Conservation (phyloP, 2,797 vertebrate genomes). For the Balearica regulorum region DNA sequence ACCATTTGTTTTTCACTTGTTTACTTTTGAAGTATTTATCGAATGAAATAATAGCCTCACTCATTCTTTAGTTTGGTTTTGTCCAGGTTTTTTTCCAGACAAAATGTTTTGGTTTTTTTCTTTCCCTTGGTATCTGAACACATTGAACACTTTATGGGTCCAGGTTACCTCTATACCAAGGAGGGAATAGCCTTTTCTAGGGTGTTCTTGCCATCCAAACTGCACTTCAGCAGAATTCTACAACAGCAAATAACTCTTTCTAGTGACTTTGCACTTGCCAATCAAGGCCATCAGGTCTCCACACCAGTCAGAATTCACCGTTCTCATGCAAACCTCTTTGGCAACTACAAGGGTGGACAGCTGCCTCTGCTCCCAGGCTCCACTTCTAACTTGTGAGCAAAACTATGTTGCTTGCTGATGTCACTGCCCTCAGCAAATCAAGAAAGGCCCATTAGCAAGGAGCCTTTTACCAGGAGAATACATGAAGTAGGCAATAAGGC, state of each 20-base stretch:
- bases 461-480: neutral
- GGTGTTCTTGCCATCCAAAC: neutral
- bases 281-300: neutral
- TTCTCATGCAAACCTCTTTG: neutral
- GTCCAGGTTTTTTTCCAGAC: fast-evolving
- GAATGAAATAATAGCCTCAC: neutral
- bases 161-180: neutral
- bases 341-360: neutral
- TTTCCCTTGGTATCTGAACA: neutral
- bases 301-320: neutral
- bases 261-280: neutral
- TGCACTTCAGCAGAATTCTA: neutral
- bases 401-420: neutral
- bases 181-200: neutral
- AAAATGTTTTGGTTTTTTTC: neutral
- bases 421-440: neutral
- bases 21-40: neutral
- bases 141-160: neutral
- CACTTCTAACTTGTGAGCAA: neutral
- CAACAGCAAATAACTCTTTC: neutral
- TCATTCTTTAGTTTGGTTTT: fast-evolving
- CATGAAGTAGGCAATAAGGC: neutral
- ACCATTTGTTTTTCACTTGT: neutral
- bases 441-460: neutral
- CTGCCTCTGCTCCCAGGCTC: neutral